phyloP scores from a whole-genome alignment of 2,797 vertebrate genomes.

The Lophotriccus pileatus region DNA sequence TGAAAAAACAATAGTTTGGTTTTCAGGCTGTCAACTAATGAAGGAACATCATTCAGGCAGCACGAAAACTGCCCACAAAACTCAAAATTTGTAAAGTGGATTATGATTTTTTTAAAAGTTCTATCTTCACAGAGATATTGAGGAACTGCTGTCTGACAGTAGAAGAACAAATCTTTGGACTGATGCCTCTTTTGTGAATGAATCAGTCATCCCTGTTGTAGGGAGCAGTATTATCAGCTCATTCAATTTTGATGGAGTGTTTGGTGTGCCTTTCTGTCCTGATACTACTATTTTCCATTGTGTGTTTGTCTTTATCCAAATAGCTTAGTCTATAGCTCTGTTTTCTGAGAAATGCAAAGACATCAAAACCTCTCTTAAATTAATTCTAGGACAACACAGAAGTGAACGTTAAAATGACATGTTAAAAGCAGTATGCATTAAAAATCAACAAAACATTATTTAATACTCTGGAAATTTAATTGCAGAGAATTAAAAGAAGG shows the following conservation, averaged over 20 bases:
- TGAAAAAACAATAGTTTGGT: not conserved
- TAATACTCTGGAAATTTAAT: not conserved
- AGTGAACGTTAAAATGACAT: not conserved
- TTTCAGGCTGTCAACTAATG: not conserved
- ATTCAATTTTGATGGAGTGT: not conserved
- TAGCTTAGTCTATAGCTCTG: not conserved
- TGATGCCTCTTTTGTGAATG: fast-evolving
- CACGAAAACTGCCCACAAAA: not conserved
- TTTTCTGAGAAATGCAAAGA: not conserved
- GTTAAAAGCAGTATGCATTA: not conserved
- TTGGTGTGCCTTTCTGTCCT: not conserved
- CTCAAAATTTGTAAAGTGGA: not conserved
- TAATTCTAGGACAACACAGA: not conserved
- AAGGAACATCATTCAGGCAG: not conserved
- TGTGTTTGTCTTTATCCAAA: not conserved
- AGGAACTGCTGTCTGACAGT: not conserved
- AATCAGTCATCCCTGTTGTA: not conserved
- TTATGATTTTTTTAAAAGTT: not conserved
- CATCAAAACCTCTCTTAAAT: not conserved
- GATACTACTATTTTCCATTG: not conserved
- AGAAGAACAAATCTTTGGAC: not conserved
- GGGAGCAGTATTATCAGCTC: not conserved
- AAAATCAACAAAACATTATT: not conserved
- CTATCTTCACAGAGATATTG: not conserved
- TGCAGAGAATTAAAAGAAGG: not conserved